phyloP scores from a whole-genome alignment of 1,140 invertebrate species.

The Halesus radiatus region DNA sequence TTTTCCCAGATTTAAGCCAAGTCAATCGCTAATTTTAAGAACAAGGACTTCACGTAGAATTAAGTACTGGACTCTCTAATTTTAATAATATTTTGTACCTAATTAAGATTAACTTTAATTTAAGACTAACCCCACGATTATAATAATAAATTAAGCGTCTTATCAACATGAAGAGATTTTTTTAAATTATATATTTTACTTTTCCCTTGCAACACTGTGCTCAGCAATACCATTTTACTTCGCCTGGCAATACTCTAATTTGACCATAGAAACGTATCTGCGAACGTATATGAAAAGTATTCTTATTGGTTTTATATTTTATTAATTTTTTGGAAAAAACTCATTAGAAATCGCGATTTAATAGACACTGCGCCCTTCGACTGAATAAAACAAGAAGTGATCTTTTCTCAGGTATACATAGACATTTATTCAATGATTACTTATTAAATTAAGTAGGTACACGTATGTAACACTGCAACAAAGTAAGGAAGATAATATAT shows the following conservation, averaged over 20 bases:
- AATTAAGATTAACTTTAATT: too few species aligned
- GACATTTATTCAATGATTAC: background rate
- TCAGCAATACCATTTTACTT: background rate
- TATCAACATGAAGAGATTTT: too few species aligned
- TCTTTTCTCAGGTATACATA: background rate
- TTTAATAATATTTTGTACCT: too few species aligned
- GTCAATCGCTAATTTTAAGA: too few species aligned
- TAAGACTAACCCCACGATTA: too few species aligned
- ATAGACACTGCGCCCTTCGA: background rate
- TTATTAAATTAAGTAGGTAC: background rate
- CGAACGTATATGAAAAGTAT: background rate
- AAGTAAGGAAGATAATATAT: background rate
- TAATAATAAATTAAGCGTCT: too few species aligned
- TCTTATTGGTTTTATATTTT: too few species aligned
- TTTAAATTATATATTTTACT: too few species aligned
- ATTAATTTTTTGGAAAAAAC: constrained; percentile 14
- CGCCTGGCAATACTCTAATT: background rate
- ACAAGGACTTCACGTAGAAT: too few species aligned
- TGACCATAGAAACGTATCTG: constrained; percentile 5
- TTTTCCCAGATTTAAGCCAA: too few species aligned
- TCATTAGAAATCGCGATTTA: background rate
- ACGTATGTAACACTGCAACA: constrained; percentile 17
- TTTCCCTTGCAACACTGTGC: too few species aligned
- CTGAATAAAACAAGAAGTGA: background rate
- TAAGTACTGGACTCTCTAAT: too few species aligned